Conservation (phyloP, 2,888 invertebrate genomes). For the Eustalomyia histrio region DNA sequence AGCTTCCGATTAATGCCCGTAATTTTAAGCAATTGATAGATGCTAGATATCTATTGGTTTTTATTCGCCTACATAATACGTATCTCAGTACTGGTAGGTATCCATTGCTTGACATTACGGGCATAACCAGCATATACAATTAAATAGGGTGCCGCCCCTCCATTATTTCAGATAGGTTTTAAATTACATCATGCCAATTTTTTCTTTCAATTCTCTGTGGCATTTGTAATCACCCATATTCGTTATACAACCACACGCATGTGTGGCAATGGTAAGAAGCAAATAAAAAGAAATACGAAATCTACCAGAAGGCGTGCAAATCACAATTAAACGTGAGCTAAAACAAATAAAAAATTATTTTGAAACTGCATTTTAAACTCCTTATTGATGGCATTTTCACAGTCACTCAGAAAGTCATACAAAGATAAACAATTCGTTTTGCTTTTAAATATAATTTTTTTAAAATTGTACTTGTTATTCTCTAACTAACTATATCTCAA, state of each 20-base stretch:
- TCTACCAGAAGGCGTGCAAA: constrained; percentile 42
- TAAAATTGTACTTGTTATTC: not conserved
- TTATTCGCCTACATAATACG: too few relatives aligned
- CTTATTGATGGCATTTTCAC: not conserved
- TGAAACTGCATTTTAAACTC: not conserved
- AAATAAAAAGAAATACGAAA: constrained; percentile 8
- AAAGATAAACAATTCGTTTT: not conserved
- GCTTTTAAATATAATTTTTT: not conserved
- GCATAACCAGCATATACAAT: too few relatives aligned
- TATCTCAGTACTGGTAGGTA: too few relatives aligned
- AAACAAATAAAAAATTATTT: not conserved
- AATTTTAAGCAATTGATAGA: too few relatives aligned
- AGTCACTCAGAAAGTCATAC: not conserved
- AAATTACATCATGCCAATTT: too few relatives aligned
- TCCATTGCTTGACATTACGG: too few relatives aligned
- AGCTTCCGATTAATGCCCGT: too few relatives aligned
- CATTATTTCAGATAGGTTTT: too few relatives aligned
- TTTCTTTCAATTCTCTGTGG: too few relatives aligned
- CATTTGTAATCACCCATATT: constrained; percentile 2
- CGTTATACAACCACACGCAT: constrained; percentile 23
- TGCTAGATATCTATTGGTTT: too few relatives aligned
- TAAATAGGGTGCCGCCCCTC: too few relatives aligned
- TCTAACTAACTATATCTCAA: not conserved
- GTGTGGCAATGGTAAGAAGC: not conserved
- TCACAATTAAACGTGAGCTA: constrained; percentile 32